Evolutionary conservation across 2,888 invertebrate genomes (phyloP).

Genomic region (Acheta domesticus): DNA sequence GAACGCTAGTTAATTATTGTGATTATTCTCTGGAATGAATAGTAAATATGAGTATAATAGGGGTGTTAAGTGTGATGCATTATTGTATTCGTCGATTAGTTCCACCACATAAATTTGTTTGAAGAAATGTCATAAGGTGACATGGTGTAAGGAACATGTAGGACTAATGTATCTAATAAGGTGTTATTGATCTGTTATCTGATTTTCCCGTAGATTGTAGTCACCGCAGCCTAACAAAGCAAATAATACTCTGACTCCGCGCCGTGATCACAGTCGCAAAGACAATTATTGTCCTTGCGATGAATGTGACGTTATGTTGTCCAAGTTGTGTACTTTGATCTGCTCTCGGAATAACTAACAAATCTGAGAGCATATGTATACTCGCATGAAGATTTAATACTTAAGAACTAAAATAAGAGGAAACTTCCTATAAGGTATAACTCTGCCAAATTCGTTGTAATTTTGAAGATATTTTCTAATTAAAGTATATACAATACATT

Average conservation of each 20-base stretch:
- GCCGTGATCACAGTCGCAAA: too few species aligned
- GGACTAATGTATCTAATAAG: neutral
- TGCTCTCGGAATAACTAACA: neutral
- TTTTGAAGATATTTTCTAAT: slow-evolving; percentile 11
- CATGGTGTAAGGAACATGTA: neutral
- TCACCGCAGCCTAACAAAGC: neutral
- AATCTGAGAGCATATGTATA: neutral
- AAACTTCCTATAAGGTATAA: neutral
- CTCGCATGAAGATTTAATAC: neutral
- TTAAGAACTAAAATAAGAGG: neutral
- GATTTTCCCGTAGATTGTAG: neutral
- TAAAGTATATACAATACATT: slow-evolving; percentile 3
- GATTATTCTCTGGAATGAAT: neutral
- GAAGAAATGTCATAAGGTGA: neutral
- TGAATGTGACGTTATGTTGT: neutral
- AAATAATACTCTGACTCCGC: neutral
- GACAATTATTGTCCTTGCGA: too few species aligned
- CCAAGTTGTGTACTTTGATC: neutral
- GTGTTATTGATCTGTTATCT: neutral
- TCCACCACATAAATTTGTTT: neutral
- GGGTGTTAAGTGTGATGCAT: slow-evolving; percentile 18
- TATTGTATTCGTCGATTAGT: slow-evolving; percentile 8
- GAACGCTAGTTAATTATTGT: neutral
- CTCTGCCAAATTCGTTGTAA: slow-evolving; percentile 18
- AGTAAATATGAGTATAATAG: neutral